Conservation (phyloP, 30 jellyfish, hydroid and myxozoan genomes). For the Euphysa ruthae region DNA sequence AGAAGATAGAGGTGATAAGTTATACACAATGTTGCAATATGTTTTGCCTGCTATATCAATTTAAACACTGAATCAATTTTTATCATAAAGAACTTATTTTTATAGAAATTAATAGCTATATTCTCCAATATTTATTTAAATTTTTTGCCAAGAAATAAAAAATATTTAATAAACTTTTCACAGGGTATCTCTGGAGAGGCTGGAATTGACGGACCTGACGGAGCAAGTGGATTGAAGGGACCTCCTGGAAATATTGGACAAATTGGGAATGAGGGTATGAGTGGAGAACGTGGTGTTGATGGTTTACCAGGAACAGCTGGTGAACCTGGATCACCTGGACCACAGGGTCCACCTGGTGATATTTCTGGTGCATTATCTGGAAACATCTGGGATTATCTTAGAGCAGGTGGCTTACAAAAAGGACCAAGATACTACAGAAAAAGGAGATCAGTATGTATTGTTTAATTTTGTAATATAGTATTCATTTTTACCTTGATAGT, state of each 20-base stretch:
- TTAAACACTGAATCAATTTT: too few species aligned
- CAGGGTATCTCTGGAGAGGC: slow-evolving; percentile 32
- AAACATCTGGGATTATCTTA: slow-evolving; percentile 39
- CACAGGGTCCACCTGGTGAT: slow-evolving; percentile 81
- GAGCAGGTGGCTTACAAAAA: slow-evolving; percentile 76
- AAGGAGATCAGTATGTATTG: slow-evolving; percentile 6
- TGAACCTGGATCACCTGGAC: slow-evolving; percentile 85
- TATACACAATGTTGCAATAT: too few species aligned
- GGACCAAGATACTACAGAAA: slow-evolving; percentile 63
- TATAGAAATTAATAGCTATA: too few species aligned
- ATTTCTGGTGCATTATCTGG: slow-evolving; percentile 72
- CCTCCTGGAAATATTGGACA: slow-evolving; percentile 29
- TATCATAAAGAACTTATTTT: too few species aligned
- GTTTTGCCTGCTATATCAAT: too few species aligned
- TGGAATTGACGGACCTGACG: slow-evolving; percentile 29
- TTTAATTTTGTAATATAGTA: too few species aligned
- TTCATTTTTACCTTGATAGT: too few species aligned
- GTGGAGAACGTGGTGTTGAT: slow-evolving; percentile 25
- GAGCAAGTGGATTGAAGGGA: slow-evolving; percentile 25
- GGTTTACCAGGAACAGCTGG: slow-evolving; percentile 41
- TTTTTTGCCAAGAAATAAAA: too few species aligned
- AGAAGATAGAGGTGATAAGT: too few species aligned
- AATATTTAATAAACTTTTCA: too few species aligned
- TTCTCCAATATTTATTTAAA: too few species aligned
- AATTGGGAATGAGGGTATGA: slow-evolving; percentile 12